Evolutionary conservation across 2,113 vertebrate genomes (phyloP), one percentile per base, ranked within the genome.

Genomic region (Sialia sialis): DNA sequence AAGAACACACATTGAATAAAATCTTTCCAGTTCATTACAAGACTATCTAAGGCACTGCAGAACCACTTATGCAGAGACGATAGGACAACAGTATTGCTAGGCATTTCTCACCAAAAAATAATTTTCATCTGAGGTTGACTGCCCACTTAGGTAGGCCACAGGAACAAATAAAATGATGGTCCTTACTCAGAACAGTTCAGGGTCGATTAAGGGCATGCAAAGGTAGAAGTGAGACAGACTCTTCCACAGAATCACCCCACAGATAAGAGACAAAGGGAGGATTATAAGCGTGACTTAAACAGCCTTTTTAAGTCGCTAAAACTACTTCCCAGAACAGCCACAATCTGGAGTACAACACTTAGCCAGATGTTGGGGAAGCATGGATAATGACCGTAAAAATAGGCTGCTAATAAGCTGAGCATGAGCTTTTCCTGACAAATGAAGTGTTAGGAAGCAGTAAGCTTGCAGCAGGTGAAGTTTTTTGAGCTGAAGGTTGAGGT

Each of bases 281-380:
- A 83, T 89, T 87, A 79, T 76, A 87, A 94, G 15, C 46, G 75
- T 72, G 78, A 81, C 88, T 93, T 93, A 88, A 90, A 87, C 79
- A 94, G 34, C 76, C 83, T 86, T 94, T 94, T 93, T 92, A 94
- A 95, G 83, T 84, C 3, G 4, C 80, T 87, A 73, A 89, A 96
- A 89, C 93, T 87, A 30, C 91, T 89, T 94, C 87, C 84, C 84
- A 95, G 89, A 96, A 89, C 92, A 92, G 84, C 54, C 87, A 87
- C 91, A 95, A 95, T 96, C 91, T 96, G 94, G 93, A 91, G 74
- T 58, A 95, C 68, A 94, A 85, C 89, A 94, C 77, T 95, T 94
- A 95, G 93, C 93, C 95, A 96, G 94, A 96, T 97, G 93, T 93
- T 95, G 84, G 90, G 84, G 84, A 95, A 97, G 89, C 84, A 91